A percentile compares a stretch with the other conserved stretches of the same genome.
Conservation (phyloP, 2,797 vertebrate genomes). For the Sparus aurata region DNA sequence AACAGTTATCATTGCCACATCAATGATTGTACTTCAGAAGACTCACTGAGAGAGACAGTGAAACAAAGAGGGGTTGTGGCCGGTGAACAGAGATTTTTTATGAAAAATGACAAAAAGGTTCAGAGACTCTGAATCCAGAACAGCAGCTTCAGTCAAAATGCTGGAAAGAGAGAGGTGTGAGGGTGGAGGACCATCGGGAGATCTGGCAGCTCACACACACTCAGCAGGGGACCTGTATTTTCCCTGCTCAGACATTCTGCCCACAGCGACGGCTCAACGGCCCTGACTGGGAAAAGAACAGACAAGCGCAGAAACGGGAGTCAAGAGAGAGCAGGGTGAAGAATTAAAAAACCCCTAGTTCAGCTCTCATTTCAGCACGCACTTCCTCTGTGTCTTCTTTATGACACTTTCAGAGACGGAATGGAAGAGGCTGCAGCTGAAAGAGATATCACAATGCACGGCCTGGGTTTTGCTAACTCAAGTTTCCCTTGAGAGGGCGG, state of each 20-base stretch:
- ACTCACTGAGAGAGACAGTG: slow-evolving; percentile 30
- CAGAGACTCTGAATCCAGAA: slow-evolving; percentile 33
- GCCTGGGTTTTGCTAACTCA: slow-evolving; percentile 67
- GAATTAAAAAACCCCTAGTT: slow-evolving; percentile 32
- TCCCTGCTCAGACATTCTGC: slow-evolving; percentile 37
- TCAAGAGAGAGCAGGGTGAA: slow-evolving; percentile 23
- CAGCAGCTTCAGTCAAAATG: slow-evolving; percentile 28
- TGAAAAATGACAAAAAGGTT: slow-evolving; percentile 44
- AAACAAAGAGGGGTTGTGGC: slow-evolving; percentile 25
- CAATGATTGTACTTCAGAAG: slow-evolving; percentile 42
- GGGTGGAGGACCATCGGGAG: slow-evolving; percentile 30
- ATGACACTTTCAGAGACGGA: slow-evolving; percentile 29
- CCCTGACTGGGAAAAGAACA: slow-evolving; percentile 43
- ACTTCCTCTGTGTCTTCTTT: slow-evolving; percentile 36
- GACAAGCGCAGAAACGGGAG: slow-evolving; percentile 39
- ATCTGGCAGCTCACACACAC: slow-evolving; percentile 55
- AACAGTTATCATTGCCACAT: slow-evolving; percentile 18
- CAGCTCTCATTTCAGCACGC: slow-evolving; percentile 27
- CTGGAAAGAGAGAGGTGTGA: slow-evolving; percentile 22
- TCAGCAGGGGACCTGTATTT: slow-evolving; percentile 53
- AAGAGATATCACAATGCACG: slow-evolving; percentile 59
- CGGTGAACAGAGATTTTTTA: slow-evolving; percentile 41
- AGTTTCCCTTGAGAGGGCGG: slow-evolving; percentile 54
- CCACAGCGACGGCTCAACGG: slow-evolving; percentile 40
- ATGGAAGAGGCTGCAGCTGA: slow-evolving; percentile 45